Evolutionary conservation across 2,888 invertebrate species (phyloP).

Genomic region (Nomada goodeniana): DNA sequence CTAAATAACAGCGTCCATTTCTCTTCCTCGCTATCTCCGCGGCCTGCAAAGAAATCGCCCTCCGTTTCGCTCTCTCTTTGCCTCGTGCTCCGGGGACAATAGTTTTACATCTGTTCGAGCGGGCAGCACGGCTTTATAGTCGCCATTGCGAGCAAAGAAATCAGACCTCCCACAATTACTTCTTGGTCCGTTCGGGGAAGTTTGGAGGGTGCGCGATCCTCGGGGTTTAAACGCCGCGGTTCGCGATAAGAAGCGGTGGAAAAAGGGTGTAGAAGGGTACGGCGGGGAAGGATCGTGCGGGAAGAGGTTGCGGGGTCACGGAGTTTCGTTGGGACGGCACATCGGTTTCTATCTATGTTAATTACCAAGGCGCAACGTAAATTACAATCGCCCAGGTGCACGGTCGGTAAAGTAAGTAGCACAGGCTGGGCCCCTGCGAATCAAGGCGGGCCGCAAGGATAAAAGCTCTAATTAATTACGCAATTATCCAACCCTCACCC

Average conservation of each 20-base stretch:
- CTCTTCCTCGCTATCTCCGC: too few species aligned
- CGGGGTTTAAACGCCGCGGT: conserved; percentile 61
- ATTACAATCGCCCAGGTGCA: conserved; percentile 75
- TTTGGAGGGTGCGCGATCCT: conserved; percentile 43
- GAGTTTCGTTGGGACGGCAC: conserved; percentile 27
- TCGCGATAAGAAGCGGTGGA: conserved; percentile 57
- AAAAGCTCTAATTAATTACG: conserved; percentile 81
- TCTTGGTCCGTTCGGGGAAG: conserved; percentile 38
- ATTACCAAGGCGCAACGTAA: conserved; percentile 74
- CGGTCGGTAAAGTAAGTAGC: conserved; percentile 68
- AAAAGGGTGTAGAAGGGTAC: background rate
- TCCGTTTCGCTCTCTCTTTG: conserved; percentile 13
- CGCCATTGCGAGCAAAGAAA: conserved; percentile 11
- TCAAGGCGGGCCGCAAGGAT: conserved; percentile 69
- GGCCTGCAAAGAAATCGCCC: conserved; percentile 21
- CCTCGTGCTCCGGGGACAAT: background rate
- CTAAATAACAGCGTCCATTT: background rate
- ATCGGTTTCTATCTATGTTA: conserved; percentile 77
- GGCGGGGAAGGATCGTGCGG: background rate
- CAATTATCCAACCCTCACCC: conserved; percentile 76
- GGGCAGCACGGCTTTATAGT: conserved; percentile 36
- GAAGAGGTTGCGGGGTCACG: background rate
- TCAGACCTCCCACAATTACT: conserved; percentile 47
- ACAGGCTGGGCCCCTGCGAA: conserved; percentile 53
- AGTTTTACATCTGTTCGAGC: conserved; percentile 14